Conservation (phyloP, 2,797 vertebrate species). For the Dendrocincla fuliginosa region DNA sequence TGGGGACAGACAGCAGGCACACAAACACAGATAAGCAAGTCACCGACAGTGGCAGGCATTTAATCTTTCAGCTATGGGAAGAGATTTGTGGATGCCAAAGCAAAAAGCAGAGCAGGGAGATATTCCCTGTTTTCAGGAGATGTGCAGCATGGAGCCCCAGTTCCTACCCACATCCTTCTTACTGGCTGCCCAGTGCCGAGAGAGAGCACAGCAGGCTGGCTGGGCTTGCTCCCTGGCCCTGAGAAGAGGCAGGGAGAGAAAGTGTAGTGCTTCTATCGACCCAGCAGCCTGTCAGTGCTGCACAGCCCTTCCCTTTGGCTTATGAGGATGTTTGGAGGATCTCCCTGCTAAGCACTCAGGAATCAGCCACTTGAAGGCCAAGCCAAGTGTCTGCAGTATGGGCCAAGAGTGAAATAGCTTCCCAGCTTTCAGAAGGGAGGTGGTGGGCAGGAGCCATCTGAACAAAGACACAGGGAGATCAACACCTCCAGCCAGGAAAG, state of each 20-base stretch:
- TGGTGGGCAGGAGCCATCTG: background rate
- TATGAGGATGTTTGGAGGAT: background rate
- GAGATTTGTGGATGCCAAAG: background rate
- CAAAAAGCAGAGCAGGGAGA: background rate
- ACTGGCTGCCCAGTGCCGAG: rapidly evolving
- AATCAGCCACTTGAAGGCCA: background rate
- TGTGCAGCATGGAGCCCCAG: rapidly evolving
- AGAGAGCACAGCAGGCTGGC: background rate
- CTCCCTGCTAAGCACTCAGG: background rate
- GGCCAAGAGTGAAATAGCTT: background rate
- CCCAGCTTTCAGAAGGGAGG: background rate
- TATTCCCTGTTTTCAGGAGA: background rate
- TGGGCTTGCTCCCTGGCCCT: background rate
- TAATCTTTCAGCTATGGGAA: background rate
- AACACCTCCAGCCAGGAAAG: background rate
- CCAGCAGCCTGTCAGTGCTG: background rate
- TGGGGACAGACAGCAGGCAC: background rate
- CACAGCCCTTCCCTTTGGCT: background rate
- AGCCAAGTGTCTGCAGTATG: background rate
- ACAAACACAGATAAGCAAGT: background rate
- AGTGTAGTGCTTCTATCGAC: background rate
- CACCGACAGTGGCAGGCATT: background rate
- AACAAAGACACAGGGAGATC: background rate
- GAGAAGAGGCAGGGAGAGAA: background rate
- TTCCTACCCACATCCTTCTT: background rate